Evolutionary conservation across 2,113 vertebrate genomes (phyloP).

Genomic region (Odocoileus virginianus): DNA sequence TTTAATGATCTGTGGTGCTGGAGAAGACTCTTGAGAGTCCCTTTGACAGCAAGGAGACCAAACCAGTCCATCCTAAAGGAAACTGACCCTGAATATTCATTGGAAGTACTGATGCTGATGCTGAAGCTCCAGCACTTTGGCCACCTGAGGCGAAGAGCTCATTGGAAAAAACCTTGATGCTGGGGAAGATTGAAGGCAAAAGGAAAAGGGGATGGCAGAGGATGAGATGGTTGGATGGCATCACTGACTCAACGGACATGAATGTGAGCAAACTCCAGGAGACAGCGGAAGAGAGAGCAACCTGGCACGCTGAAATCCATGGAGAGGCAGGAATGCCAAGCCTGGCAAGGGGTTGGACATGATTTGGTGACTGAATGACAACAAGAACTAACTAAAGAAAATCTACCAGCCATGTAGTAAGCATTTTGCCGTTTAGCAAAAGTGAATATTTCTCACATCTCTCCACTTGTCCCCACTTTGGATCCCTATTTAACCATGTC

Average conservation of each 20-base stretch:
- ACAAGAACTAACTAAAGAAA: background rate
- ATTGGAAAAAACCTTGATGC: background rate
- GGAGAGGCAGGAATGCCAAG: background rate
- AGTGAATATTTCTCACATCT: background rate
- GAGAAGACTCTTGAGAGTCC: background rate
- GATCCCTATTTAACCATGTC: background rate
- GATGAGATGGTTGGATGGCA: background rate
- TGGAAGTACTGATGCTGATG: background rate
- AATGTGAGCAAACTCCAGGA: background rate
- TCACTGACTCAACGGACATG: background rate
- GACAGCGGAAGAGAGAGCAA: background rate
- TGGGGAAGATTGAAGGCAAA: background rate
- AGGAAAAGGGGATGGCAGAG: background rate
- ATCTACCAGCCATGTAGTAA: background rate
- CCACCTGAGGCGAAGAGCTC: background rate
- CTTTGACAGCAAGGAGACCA: background rate
- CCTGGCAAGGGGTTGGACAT: background rate
- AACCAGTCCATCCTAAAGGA: background rate
- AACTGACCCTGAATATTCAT: background rate
- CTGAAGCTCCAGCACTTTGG: background rate
- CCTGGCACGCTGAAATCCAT: accelerated
- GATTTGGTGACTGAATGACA: background rate
- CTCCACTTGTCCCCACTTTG: background rate
- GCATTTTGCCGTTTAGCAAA: background rate
- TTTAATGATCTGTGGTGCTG: background rate